Evolutionary conservation across 2,797 vertebrate species (phyloP), one percentile per base, ranked within the genome.

Genomic region (Danio tinwini): DNA sequence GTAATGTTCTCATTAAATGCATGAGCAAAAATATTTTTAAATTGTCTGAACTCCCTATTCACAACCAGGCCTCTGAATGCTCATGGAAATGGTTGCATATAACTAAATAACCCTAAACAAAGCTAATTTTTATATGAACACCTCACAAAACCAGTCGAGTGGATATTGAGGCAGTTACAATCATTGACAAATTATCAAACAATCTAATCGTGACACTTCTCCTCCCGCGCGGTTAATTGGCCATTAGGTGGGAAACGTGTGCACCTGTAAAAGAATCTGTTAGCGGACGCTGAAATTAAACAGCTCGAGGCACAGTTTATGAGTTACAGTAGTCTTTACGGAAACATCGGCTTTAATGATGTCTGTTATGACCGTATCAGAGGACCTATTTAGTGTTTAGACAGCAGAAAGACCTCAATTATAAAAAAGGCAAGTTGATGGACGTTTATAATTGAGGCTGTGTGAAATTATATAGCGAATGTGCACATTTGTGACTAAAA

Each of bases 1-100:
- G n/a, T 72, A 63, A 72, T 63, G 47, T 56, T 49, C 19, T 79
- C 77, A 79, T 79, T 79, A 79, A 79, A 79, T 55, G 77, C 40
- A 62, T 37, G 58, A 71, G 19, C 1, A 39, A 45, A 47, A 29
- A 29, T 29, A 1, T 5, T 53, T 72, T 72, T 44, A 72, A 68
- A 72, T 71, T 13, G 6, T 13, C 42, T 29, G 37, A 78, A 62
- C 65, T 69, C 13, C 5, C 6, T 62, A 7, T 39, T 64, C n/a
- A 40, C n/a, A n/a, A 39, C 14, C 13, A 72, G 5, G 50, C 14
- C 11, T 13, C 21, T 62, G 68, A 63, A 62, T 11, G 5, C 19
- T 37, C 39, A 47, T 29, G 45, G 45, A 47, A 47, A 47, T 47
- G 7, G 47, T 47, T 45, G 5, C 7, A 47, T 29, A 1, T 47